These are phyloP conservation scores for Parotia lawesii DNA, from an alignment of 2,113 vertebrate genomes.

Conservation along the genomic window DNA sequence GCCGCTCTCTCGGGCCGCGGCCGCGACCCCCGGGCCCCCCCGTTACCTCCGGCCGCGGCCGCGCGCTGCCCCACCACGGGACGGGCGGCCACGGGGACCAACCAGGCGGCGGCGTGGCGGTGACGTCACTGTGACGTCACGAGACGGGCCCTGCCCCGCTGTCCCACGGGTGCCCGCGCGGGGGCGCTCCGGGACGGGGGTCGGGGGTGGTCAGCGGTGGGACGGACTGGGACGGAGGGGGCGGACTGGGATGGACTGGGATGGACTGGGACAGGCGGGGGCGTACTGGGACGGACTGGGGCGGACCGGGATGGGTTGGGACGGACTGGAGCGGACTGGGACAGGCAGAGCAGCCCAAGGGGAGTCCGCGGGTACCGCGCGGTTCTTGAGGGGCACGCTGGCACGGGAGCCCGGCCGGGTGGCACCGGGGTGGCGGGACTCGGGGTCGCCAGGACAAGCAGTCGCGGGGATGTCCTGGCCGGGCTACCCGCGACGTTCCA, in stretches of 20 bases:
- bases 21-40: no score
- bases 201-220: not conserved
- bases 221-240: not conserved
- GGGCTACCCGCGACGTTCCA: not conserved
- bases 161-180: not conserved
- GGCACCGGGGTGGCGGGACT: not conserved
- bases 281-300: no score
- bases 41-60: no score
- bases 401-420: not conserved
- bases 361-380: no score
- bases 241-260: no score
- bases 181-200: not conserved
- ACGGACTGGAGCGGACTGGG: accelerated
- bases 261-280: no score
- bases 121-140: not conserved
- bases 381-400: not conserved
- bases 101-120: not conserved
- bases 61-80: not conserved
- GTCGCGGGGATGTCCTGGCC: no score
- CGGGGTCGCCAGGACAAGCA: not conserved
- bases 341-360: not conserved
- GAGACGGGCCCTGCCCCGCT: accelerated
- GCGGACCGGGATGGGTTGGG: accelerated
- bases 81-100: not conserved
- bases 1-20: no score